Base-by-base conservation (phyloP, 2,797 vertebrate genomes). In the Salarias fasciatus region DNA sequence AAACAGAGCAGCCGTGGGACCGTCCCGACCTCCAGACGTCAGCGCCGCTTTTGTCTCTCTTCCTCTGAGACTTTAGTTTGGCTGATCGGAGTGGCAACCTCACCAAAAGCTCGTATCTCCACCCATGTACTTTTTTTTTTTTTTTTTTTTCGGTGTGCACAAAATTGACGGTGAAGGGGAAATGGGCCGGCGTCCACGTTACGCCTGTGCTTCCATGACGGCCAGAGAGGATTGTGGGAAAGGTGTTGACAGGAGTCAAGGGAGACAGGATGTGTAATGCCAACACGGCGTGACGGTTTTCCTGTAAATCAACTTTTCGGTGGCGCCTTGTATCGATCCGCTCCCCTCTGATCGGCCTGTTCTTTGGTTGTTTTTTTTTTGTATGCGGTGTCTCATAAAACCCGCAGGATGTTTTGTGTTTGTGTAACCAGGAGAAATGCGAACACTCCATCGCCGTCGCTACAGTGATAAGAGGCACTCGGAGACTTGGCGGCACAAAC, bases 191-290 rank as follows among this genome's bases (percentile, higher is more conserved):
- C 1, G 11, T 42, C 58, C 74, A 79, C 11, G 42, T 45, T 11
- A 8, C 15, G 1, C 63, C 70, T 75, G 55, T 56, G 72, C 79
- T 65, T 58, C 64, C 46, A 5, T 13, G 35, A 53, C 57, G 33
- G 48, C 44, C 13, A 9, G 24, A 38, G 37, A 31, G 38, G 36
- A 50, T 30, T 65, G 11, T 10, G 30, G 53, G 46, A 46, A 59
- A 80, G 48, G 69, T 66, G 76, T 57, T 45, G 72, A 38, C 49
- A 29, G n/a, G n/a, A n/a, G n/a, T n/a, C n/a, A n/a, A n/a, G n/a
- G n/a, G n/a, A n/a, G n/a, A n/a, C n/a, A n/a, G n/a, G n/a, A n/a
- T n/a, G n/a, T n/a, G n/a, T n/a, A n/a, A n/a, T n/a, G n/a, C n/a
- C n/a, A n/a, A n/a, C n/a, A n/a, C n/a, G n/a, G n/a, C n/a, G n/a